Base-by-base conservation (phyloP, 2,113 vertebrate species). In the Ictidomys tridecemlineatus region DNA sequence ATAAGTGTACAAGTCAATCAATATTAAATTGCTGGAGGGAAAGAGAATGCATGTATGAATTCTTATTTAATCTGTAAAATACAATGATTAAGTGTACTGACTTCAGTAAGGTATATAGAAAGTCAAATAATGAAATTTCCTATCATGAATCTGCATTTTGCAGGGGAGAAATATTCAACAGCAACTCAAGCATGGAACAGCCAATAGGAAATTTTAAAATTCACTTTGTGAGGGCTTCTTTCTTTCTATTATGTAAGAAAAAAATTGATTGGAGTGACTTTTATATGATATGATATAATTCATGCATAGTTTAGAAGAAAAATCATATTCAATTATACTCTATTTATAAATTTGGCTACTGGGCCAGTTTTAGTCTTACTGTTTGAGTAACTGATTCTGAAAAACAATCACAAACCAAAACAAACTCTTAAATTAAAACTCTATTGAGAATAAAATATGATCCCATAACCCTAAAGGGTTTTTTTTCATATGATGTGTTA, bases 21-120 rank as follows among this genome's bases (percentile, higher is more conserved):
- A 96, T 97, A 96, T 94, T 97, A 98, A 97, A 97, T 93, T 97
- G 89, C 92, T 96, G 48, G 85, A 95, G 77, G 82, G 97, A 92
- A 96, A 67, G 70, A 91, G 76, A 95, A 95, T 91, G 89, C 91
- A 90, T 73, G 85, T 67, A 82, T 96, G 74, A 97, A 96, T 34
- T 24, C 72, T 96, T 63, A 97, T 96, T 90, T 97, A 96, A 96
- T 97, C 94, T 96, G 86, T 94, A 97, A 97, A 98, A 97, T 73
- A 76, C 58, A 89, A 85, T 96, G 95, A 97, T 97, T 96, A 97
- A 97, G 65, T 82, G 14, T 20, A 78, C 86, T 93, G 37, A 90
- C 79, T 95, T 82, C n/a, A 63, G 91, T 39, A 76, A 72, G 39
- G 12, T 94, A 63, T 91, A 78, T 1, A 83, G 93, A 93, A 91